phyloP scores from a whole-genome alignment of 2,888 invertebrate species.

The Euphydryas editha region DNA sequence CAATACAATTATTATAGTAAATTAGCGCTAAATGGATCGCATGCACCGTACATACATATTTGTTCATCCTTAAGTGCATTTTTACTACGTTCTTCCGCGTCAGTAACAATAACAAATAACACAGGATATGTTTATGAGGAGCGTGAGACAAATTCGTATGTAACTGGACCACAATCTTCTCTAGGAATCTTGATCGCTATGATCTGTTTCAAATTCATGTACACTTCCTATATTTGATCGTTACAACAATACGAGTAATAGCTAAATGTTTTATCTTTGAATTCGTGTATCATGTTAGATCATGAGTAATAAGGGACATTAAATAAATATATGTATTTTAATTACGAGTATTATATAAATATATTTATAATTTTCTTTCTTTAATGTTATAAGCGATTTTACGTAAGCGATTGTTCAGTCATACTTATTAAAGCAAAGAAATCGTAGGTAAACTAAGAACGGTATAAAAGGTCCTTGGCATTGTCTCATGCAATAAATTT shows the following conservation, averaged over 20 bases:
- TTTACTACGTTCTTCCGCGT: constrained; percentile 42
- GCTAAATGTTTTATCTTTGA: too few species aligned
- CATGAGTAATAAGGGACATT: too few species aligned
- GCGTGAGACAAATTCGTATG: constrained; percentile 41
- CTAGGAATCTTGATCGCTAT: constrained; percentile 29
- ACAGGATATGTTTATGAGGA: constrained; percentile 39
- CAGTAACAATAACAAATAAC: constrained; percentile 37
- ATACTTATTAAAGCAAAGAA: too few species aligned
- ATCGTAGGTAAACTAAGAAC: background rate
- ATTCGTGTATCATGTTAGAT: too few species aligned
- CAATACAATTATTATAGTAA: background rate
- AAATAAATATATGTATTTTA: too few species aligned
- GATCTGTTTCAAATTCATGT: background rate
- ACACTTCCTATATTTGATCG: too few species aligned
- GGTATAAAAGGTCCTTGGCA: constrained; percentile 18
- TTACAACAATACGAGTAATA: too few species aligned
- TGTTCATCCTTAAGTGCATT: constrained; percentile 32
- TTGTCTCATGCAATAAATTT: constrained; percentile 25
- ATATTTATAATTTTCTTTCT: too few species aligned
- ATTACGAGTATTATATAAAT: too few species aligned
- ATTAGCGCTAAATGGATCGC: constrained; percentile 8
- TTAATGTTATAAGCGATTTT: too few species aligned
- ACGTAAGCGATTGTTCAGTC: too few species aligned
- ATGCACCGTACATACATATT: constrained; percentile 14
- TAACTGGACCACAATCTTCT: constrained; percentile 37